These are phyloP conservation scores for Tinamus major DNA, from an alignment of 2,797 vertebrate species.

Conservation along the genomic window DNA sequence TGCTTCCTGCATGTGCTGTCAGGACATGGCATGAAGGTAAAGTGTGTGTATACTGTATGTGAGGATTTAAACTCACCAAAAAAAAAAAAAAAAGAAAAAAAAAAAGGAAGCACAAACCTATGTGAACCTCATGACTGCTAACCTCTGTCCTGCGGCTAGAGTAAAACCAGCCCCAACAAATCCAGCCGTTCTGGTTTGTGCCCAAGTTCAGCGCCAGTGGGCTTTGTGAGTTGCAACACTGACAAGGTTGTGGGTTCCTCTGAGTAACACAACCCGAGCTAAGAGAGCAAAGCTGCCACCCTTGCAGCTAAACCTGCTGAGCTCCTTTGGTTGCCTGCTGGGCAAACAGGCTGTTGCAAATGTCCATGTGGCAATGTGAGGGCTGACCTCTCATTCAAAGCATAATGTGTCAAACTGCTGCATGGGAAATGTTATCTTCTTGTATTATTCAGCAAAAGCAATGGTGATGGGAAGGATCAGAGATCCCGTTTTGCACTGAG, in stretches of 20 bases:
- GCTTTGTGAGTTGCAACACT: neutral
- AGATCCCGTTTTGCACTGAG: neutral
- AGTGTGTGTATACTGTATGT: neutral
- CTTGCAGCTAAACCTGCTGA: conserved; percentile 14
- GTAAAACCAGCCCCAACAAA: neutral
- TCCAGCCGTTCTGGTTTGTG: neutral
- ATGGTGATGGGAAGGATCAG: neutral
- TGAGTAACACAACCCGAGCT: neutral
- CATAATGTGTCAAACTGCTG: neutral
- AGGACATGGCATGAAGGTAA: neutral
- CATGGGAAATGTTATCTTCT: neutral
- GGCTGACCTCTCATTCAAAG: neutral
- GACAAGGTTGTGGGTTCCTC: neutral
- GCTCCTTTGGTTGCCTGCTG: neutral
- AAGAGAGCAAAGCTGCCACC: neutral
- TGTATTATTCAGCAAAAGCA: neutral
- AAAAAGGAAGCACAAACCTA: neutral
- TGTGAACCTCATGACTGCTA: neutral
- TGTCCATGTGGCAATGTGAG: neutral
- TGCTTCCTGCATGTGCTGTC: neutral
- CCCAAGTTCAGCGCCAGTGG: neutral
- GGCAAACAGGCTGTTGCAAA: neutral
- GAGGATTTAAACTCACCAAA: neutral
- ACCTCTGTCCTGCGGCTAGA: neutral
- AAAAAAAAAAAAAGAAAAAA: neutral